Evolutionary conservation across 2,888 invertebrate genomes (phyloP).

Genomic region (Stictocephala bisonia): DNA sequence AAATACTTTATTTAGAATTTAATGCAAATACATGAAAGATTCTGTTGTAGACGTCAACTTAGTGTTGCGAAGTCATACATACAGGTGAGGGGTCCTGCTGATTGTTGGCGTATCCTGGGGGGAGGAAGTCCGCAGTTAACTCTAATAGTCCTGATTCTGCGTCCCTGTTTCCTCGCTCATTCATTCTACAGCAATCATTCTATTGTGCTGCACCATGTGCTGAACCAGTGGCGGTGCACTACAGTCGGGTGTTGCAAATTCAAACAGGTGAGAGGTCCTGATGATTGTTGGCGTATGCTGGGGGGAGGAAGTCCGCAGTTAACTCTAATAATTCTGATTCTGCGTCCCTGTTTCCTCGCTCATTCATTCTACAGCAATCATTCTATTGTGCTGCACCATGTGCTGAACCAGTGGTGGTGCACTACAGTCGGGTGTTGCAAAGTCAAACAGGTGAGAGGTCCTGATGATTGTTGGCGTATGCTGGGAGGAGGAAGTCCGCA

Average conservation of each 20-base stretch:
- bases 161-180: slow-evolving; percentile 35
- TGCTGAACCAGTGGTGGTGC: too few species aligned
- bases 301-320: slow-evolving; percentile 48
- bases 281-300: slow-evolving; percentile 7
- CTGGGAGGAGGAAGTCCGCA: slow-evolving; percentile 45
- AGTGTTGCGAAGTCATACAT: background rate
- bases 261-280: slow-evolving; percentile 26
- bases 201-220: too few species aligned
- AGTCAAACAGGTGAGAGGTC: slow-evolving; percentile 30
- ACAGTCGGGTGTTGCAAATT: too few species aligned
- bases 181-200: too few species aligned
- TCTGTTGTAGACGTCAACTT: too few species aligned
- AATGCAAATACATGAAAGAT: too few species aligned
- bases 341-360: slow-evolving; percentile 41
- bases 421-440: too few species aligned
- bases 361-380: too few species aligned
- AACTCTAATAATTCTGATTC: slow-evolving; percentile 49
- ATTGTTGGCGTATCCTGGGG: slow-evolving; percentile 15
- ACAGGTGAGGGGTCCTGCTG: slow-evolving; percentile 25
- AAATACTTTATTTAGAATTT: too few species aligned
- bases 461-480: slow-evolving; percentile 17
- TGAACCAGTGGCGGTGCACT: too few species aligned
- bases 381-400: too few species aligned
- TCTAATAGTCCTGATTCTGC: slow-evolving; percentile 48
- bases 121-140: slow-evolving; percentile 49